These are phyloP conservation scores for Oxystoma pomonae DNA, from an alignment of 2,888 invertebrate genomes.

Conservation along the genomic window DNA sequence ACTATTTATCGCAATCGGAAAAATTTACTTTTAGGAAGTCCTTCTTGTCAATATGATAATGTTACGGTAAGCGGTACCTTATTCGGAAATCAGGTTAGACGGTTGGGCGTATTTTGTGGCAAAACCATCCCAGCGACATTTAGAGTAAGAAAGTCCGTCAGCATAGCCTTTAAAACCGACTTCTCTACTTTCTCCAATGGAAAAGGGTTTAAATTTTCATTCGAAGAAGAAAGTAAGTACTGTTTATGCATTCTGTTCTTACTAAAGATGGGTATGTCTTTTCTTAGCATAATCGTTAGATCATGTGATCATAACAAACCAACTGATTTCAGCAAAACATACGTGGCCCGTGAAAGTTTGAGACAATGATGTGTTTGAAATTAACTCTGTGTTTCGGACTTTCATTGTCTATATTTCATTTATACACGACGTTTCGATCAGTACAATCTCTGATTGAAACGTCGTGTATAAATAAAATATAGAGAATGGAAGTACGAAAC, in stretches of 20 bases:
- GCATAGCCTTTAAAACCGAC: slow-evolving; percentile 57
- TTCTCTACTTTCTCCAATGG: slow-evolving; percentile 44
- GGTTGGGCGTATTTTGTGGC: slow-evolving; percentile 47
- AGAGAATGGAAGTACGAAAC: no score
- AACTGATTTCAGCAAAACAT: no score
- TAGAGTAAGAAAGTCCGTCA: slow-evolving; percentile 42
- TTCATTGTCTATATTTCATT: no score
- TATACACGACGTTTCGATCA: no score
- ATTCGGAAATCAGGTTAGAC: background rate
- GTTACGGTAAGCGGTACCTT: slow-evolving; percentile 43
- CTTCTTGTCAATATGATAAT: slow-evolving; percentile 52
- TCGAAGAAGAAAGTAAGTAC: slow-evolving; percentile 51
- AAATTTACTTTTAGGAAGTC: slow-evolving; percentile 24
- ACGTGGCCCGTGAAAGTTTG: no score
- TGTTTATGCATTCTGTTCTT: background rate
- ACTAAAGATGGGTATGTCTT: background rate
- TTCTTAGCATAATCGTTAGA: no score
- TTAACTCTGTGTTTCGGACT: no score
- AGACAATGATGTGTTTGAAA: no score
- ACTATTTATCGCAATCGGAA: no score
- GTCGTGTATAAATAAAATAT: no score
- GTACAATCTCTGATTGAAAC: no score
- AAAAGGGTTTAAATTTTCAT: slow-evolving; percentile 60
- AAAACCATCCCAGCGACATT: slow-evolving; percentile 45
- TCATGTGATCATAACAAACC: no score